Percentiles rank a stretch among this genome's conserved stretches.
phyloP scores from a whole-genome alignment of 2,113 vertebrate species.

The Anoura caudifer region DNA sequence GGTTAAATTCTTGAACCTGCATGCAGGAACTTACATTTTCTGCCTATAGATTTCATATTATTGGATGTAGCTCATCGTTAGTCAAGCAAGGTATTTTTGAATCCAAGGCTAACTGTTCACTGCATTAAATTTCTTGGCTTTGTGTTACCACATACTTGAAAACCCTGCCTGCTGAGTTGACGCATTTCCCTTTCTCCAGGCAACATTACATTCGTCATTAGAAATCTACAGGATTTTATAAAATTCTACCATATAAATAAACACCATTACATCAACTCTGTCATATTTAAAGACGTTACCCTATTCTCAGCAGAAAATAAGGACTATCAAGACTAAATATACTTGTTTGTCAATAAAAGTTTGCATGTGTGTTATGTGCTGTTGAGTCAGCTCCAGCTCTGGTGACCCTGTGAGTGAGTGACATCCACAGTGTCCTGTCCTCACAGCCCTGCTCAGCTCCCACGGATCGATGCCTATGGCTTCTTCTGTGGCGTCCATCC shows the following conservation, averaged over 20 bases:
- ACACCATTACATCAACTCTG: not conserved
- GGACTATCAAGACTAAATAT: not conserved
- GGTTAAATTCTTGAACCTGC: not conserved
- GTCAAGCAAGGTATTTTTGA: not conserved
- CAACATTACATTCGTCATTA: not conserved
- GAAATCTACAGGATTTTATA: not conserved
- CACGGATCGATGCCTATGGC: not conserved
- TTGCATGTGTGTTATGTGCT: not conserved
- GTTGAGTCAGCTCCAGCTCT: not conserved
- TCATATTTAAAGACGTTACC: not conserved
- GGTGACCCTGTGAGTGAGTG: not conserved
- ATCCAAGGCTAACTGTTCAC: not conserved
- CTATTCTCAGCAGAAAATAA: not conserved
- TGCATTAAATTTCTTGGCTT: not conserved
- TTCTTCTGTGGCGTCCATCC: not conserved
- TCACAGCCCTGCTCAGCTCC: not conserved
- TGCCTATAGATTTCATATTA: not conserved
- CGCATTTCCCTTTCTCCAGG: not conserved
- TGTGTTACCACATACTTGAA: not conserved
- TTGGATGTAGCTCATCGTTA: not conserved
- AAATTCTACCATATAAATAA: not conserved
- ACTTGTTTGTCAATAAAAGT: not conserved
- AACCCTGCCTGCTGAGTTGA: not conserved
- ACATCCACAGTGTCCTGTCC: not conserved
- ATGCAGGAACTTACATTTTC: not conserved